Conservation (phyloP, 2,113 vertebrate genomes). For the Sylvilagus bachmani region DNA sequence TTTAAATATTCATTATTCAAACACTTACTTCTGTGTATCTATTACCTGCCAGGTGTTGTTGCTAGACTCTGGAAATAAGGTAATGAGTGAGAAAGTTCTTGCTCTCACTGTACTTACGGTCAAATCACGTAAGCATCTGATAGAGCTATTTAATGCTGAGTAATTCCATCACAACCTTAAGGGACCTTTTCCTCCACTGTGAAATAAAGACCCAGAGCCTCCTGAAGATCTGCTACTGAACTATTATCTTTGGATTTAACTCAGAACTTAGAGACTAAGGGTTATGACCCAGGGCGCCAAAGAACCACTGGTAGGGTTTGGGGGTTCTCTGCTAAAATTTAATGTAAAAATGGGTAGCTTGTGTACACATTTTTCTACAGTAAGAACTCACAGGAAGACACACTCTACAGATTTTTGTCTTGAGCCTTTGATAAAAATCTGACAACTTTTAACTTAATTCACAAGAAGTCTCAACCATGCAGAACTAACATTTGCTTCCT, state of each 20-base stretch:
- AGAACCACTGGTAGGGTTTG: not conserved
- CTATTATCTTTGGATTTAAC: not conserved
- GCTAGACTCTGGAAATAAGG: not conserved
- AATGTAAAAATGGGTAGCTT: not conserved
- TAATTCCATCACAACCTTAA: not conserved
- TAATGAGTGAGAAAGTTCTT: not conserved
- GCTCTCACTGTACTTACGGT: not conserved
- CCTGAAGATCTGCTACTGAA: not conserved
- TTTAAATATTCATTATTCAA: not conserved
- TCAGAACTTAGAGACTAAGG: not conserved
- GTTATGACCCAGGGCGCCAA: not conserved
- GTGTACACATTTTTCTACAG: not conserved
- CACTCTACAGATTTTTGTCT: conserved; percentile 8
- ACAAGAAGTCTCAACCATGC: not conserved
- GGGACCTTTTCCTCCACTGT: not conserved
- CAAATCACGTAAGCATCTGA: not conserved
- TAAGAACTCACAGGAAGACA: not conserved
- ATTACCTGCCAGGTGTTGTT: not conserved
- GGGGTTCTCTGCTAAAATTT: not conserved
- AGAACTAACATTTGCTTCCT: conserved; percentile 9
- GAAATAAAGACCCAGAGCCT: not conserved
- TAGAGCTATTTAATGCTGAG: not conserved
- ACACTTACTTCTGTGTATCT: not conserved
- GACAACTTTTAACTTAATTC: not conserved
- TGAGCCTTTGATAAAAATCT: not conserved